Base-by-base conservation (phyloP, 2,113 vertebrate species). In the Pseudorasbora parva region DNA sequence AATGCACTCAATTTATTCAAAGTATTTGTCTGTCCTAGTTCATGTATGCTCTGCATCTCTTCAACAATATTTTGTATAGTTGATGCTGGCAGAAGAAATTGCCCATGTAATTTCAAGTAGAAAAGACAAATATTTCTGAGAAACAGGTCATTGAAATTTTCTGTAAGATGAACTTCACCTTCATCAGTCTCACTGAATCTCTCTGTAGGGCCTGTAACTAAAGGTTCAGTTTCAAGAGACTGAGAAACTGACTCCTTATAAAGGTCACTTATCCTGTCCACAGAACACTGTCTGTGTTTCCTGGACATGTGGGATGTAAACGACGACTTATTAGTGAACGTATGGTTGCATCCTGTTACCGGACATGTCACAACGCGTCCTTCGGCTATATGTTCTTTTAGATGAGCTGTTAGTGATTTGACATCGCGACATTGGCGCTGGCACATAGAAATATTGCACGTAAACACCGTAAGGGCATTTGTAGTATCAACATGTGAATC, bases 41-140 rank as follows among this genome's bases (percentile, higher is more conserved):
- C 41, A 45, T 66, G 41, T 30, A 30, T 56, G 64, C 84, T 90
- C 23, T 83, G 81, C 14, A 86, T 86, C 25, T 90, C 86, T 41
- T 90, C 87, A 66, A 87, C 87, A 66, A 87, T 85, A 49, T 57
- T 85, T 41, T 89, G 86, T 33, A 84, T 79, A 12, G 86, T 90
- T 3, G 83, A 85, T 27, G 66, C 80, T 69, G 82, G 84, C 1
- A 3, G 30, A 30, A 88, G 81, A 51, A 81, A 68, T 78, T 89
- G 83, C 11, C 68, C 73, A 17, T 87, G 86, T 27, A 86, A 60
- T 86, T 77, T 87, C 41, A 87, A 66, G 76, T 85, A 85, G 21
- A 86, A 86, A 14, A 85, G 25, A 41, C 6, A 62, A 5, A 88
- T 27, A 23, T 86, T 87, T 86, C 84, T 84, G 23, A 88, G 84